These are phyloP conservation scores for Meriones unguiculatus DNA, from an alignment of 2,113 vertebrate species.

Conservation along the genomic window DNA sequence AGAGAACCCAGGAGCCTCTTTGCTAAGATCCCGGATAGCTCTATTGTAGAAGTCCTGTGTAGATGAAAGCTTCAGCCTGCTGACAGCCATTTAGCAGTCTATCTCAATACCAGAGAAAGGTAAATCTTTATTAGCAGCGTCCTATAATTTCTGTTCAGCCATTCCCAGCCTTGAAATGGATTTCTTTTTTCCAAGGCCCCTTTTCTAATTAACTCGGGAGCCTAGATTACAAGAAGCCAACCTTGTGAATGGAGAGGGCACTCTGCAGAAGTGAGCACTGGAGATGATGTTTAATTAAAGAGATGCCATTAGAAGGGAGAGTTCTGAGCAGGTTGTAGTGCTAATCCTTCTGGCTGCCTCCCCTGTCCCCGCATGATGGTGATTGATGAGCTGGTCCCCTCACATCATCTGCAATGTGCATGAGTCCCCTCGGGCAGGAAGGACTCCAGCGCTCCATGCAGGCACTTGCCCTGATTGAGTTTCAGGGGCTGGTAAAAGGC, in stretches of 20 bases:
- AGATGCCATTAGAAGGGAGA: constrained; percentile 82
- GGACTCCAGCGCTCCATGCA: constrained; percentile 74
- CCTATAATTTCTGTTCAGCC: constrained; percentile 77
- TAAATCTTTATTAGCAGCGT: constrained; percentile 78
- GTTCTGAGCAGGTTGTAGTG: constrained; percentile 80
- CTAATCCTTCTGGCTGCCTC: constrained; percentile 87
- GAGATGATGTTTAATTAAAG: constrained; percentile 91
- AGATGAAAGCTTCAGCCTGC: constrained; percentile 72
- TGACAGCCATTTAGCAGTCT: constrained; percentile 77
- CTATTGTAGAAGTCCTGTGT: constrained; percentile 63
- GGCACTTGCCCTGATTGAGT: constrained; percentile 63
- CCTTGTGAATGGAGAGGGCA: constrained; percentile 67
- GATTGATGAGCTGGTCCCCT: constrained; percentile 90
- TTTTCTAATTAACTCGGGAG: constrained; percentile 85
- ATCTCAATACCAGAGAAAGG: constrained; percentile 79
- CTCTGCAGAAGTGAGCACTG: constrained; percentile 81
- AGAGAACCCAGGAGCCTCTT: constrained; percentile 71
- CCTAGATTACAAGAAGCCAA: constrained; percentile 71
- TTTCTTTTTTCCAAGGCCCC: constrained; percentile 70
- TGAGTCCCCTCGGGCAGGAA: constrained; percentile 79
- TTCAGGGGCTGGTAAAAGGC: constrained; percentile 68
- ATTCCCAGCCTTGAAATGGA: constrained; percentile 82
- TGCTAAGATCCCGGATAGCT: constrained; percentile 58
- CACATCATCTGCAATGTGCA: constrained; percentile 86
- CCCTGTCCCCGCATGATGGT: constrained; percentile 85